Evolutionary conservation across 1,140 invertebrate genomes (phyloP).

Genomic region (Ceratina calcarata): DNA sequence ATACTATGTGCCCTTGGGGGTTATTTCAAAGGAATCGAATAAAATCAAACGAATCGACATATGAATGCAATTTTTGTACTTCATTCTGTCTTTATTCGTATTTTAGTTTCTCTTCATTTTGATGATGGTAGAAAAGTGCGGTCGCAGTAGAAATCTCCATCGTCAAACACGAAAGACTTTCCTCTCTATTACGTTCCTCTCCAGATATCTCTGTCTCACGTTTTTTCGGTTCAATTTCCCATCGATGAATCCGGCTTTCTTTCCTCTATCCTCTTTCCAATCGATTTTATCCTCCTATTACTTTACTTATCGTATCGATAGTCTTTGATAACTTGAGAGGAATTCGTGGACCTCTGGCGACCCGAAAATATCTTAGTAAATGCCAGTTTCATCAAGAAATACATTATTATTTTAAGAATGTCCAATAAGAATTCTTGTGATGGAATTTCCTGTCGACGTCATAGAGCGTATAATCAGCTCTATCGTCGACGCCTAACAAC

Average conservation of each 20-base stretch:
- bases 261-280: neutral
- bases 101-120: conserved; percentile 18
- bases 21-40: neutral
- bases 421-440: neutral
- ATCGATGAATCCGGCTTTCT: neutral
- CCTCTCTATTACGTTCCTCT: neutral
- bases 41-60: neutral
- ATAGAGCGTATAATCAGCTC: neutral
- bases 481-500: neutral
- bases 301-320: neutral
- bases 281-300: neutral
- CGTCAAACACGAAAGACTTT: neutral
- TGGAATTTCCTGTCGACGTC: neutral
- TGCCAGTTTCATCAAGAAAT: neutral
- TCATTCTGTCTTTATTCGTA: conserved; percentile 13
- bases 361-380: conserved; percentile 10
- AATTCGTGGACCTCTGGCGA: neutral
- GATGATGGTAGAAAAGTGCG: conserved; percentile 28
- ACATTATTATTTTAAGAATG: neutral
- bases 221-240: neutral
- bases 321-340: neutral
- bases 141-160: neutral
- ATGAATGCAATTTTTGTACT: conserved; percentile 40
- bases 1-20: too few relatives aligned
- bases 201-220: neutral